Evolutionary conservation across 1,140 invertebrate species (phyloP).

Genomic region (Adelges cooleyi): DNA sequence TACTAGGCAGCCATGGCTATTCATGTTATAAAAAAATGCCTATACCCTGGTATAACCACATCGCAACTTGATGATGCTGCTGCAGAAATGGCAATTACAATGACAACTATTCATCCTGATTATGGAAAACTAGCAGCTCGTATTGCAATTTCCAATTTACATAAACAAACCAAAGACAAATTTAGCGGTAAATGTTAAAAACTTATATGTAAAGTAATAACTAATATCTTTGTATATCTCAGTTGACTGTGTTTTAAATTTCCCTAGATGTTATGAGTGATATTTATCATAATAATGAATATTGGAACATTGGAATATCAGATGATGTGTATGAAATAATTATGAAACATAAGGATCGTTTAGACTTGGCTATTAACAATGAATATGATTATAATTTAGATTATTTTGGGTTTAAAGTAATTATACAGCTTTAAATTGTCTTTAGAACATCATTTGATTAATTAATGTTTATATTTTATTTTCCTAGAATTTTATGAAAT

Average conservation of each 20-base stretch:
- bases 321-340: constrained; percentile 74
- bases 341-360: constrained; percentile 68
- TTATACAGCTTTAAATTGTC: not conserved
- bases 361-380: constrained; percentile 94
- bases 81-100: constrained; percentile 89
- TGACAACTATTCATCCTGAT: constrained; percentile 94
- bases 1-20: constrained; percentile 64
- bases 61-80: constrained; percentile 94
- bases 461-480: not conserved
- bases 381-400: constrained; percentile 95
- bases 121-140: constrained; percentile 91
- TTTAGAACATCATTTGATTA: not conserved
- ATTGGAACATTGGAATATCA: constrained; percentile 53
- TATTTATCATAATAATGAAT: constrained; percentile 64
- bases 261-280: constrained; percentile 81
- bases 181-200: constrained; percentile 59
- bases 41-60: constrained; percentile 92
- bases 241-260: constrained; percentile 12
- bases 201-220: not conserved
- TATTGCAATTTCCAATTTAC: constrained; percentile 92
- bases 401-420: constrained; percentile 94
- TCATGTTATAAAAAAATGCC: constrained; percentile 47
- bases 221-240: not conserved
- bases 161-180: constrained; percentile 88
- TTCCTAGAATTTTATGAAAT: constrained; percentile 73